Conservation (phyloP, 2,113 vertebrate species). For the Alligator mississippiensis region DNA sequence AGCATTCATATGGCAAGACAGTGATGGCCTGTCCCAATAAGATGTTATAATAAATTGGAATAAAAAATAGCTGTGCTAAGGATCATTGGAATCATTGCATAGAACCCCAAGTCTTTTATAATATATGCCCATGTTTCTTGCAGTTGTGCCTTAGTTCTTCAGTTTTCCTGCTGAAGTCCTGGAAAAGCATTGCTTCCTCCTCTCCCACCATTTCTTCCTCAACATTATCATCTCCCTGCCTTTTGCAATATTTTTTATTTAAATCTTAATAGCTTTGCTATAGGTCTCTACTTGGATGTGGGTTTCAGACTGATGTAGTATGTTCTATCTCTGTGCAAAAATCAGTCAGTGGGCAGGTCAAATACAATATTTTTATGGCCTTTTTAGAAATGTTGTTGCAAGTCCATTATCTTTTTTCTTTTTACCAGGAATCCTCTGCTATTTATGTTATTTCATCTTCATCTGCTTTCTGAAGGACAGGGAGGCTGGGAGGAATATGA, state of each 20-base stretch:
- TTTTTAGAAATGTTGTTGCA: not conserved
- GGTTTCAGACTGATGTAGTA: not conserved
- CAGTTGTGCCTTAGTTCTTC: not conserved
- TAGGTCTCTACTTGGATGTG: not conserved
- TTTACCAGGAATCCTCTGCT: constrained; percentile 2
- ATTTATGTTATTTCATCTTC: not conserved
- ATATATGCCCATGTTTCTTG: not conserved
- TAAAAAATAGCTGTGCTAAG: not conserved
- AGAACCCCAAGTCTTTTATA: not conserved
- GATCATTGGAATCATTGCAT: not conserved
- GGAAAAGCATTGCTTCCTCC: not conserved
- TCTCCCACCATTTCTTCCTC: not conserved
- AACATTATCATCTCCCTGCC: not conserved
- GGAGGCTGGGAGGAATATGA: not conserved
- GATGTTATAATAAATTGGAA: not conserved
- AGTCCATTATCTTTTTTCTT: constrained; percentile 21
- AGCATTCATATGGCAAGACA: not conserved
- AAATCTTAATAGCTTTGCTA: not conserved
- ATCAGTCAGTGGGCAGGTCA: not conserved
- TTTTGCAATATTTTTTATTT: not conserved
- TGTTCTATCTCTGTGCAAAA: not conserved
- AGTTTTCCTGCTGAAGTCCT: not conserved
- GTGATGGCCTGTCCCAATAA: not conserved
- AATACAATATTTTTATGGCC: not conserved
- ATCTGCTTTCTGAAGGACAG: not conserved